phyloP scores from a whole-genome alignment of 2,888 invertebrate species.

The Lordiphosa andalusiaca region DNA sequence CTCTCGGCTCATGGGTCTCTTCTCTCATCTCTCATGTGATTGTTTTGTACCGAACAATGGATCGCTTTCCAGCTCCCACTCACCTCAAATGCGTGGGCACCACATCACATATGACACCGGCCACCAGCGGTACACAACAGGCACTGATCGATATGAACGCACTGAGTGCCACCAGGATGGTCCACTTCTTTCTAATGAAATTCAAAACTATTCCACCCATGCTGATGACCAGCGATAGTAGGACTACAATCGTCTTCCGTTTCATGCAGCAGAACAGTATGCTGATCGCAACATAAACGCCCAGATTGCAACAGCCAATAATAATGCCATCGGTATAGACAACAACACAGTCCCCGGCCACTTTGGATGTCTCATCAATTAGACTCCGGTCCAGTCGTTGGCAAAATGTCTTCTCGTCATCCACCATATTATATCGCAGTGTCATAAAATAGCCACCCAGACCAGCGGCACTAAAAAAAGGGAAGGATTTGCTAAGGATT shows the following conservation, averaged over 20 bases:
- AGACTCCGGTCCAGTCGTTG: conserved; percentile 4
- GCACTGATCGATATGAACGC: conserved; percentile 10
- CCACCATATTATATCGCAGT: conserved; percentile 1
- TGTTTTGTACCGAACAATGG: too few species aligned
- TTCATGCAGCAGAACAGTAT: conserved; percentile 7
- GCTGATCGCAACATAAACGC: neutral
- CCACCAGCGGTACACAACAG: conserved; percentile 7
- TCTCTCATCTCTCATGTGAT: too few species aligned
- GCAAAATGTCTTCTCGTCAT: conserved; percentile 2
- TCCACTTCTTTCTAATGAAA: neutral
- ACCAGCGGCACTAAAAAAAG: conserved; percentile 23
- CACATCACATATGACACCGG: conserved; percentile 26
- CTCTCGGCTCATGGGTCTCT: too few species aligned
- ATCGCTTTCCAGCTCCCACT: neutral
- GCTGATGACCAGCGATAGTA: neutral
- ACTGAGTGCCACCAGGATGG: conserved; percentile 11
- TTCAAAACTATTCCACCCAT: conserved; percentile 18
- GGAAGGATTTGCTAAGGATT: too few species aligned
- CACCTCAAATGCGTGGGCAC: conserved; percentile 52
- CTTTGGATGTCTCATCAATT: neutral
- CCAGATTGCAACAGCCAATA: conserved; percentile 3
- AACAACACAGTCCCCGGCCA: neutral
- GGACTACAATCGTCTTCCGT: conserved; percentile 10
- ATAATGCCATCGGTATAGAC: conserved; percentile 11
- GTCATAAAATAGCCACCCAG: conserved; percentile 16